Conservation (phyloP, 2,113 vertebrate genomes). For the Seriola dumerili region DNA sequence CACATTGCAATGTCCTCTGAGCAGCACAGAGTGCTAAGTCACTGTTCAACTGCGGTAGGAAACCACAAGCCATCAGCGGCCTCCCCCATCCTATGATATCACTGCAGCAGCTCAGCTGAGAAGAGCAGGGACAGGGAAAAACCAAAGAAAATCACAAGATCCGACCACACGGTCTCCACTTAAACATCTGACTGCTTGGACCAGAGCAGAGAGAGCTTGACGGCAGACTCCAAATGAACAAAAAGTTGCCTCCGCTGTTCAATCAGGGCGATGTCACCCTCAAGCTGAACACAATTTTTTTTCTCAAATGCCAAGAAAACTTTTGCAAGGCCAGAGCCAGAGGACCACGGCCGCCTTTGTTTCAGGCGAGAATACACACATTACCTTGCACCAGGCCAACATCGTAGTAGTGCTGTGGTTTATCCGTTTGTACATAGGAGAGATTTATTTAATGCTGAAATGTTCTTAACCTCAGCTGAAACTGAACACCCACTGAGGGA, state of each 20-base stretch:
- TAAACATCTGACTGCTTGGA: slow-evolving; percentile 54
- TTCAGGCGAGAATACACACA: background rate
- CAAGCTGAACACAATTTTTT: slow-evolving; percentile 13
- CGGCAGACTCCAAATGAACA: background rate
- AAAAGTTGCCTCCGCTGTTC: background rate
- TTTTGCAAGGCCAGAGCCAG: slow-evolving; percentile 17
- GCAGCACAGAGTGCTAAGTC: slow-evolving; percentile 57
- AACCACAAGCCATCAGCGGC: slow-evolving; percentile 54
- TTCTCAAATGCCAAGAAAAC: slow-evolving; percentile 47
- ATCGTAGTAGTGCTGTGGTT: background rate
- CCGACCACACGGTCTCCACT: slow-evolving; percentile 42
- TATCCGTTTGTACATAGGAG: slow-evolving; percentile 33
- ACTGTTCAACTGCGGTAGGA: slow-evolving; percentile 38
- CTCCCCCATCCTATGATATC: slow-evolving; percentile 36
- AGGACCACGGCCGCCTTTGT: background rate
- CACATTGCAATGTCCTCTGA: slow-evolving; percentile 20
- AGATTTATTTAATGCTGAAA: slow-evolving; percentile 68
- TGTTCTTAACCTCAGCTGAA: slow-evolving; percentile 57
- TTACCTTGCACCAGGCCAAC: slow-evolving; percentile 14
- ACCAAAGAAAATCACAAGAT: slow-evolving; percentile 56
- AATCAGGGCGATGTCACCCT: background rate
- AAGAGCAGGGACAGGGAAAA: background rate
- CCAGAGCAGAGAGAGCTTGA: background rate
- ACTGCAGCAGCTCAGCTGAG: slow-evolving; percentile 57
- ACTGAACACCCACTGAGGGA: slow-evolving; percentile 65